These are phyloP conservation scores for Graptemys geographica DNA, from an alignment of 2,797 vertebrate genomes.

Conservation along the genomic window DNA sequence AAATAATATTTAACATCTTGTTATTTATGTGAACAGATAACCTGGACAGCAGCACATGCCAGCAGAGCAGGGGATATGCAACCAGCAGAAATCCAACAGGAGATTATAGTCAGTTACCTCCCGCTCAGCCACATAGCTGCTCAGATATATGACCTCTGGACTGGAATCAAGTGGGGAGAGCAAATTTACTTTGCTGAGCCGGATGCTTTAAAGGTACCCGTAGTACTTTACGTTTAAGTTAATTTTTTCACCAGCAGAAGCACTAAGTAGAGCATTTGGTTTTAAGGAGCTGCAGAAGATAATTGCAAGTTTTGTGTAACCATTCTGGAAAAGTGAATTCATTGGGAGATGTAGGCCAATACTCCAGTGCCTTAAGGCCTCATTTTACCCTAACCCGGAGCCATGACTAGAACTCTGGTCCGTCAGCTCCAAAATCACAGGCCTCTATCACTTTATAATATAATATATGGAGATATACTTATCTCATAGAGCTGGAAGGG, in stretches of 20 bases:
- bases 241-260: neutral
- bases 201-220: conserved; percentile 89
- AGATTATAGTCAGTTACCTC: conserved; percentile 90
- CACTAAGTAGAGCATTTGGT: neutral
- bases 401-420: neutral
- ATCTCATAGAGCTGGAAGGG: too few species aligned
- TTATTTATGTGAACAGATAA: conserved; percentile 82
- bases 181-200: conserved; percentile 90
- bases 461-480: too few species aligned
- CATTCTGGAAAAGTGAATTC: conserved; percentile 7
- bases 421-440: neutral
- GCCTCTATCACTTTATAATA: neutral
- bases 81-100: conserved; percentile 87
- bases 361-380: neutral
- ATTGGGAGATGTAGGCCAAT: neutral
- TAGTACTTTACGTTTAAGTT: neutral
- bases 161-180: conserved; percentile 89
- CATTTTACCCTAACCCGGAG: neutral
- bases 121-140: conserved; percentile 92
- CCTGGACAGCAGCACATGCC: conserved; percentile 87
- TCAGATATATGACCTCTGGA: conserved; percentile 92
- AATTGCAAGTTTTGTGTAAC: neutral
- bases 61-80: conserved; percentile 86
- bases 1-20: neutral
- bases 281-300: neutral